Base-by-base conservation (phyloP, 2,888 invertebrate genomes). In the Idaea biselata region DNA sequence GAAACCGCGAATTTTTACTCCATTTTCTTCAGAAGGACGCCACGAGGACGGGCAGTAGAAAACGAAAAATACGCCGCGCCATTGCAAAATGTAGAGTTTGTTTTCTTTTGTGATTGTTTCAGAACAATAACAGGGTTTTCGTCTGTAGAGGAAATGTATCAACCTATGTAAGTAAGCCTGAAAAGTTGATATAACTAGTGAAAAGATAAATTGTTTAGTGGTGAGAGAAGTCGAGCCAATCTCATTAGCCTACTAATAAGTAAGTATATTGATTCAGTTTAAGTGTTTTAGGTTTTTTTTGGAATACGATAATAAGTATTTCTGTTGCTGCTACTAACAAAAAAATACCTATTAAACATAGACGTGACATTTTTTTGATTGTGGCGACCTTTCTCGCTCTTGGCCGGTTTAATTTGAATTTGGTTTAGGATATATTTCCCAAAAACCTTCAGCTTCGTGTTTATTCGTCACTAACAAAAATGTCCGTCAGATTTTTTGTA, bases 401-500 rank as follows among this genome's bases (percentile, higher is more conserved):
- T 25, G 25, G 25, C 5, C 25, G 25, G 5, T 25, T 25, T 25
- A 3, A 25, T 25, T 25, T 1, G 25, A 25, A 25, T 25, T 25
- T 5, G 25, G 25, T 25, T 25, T 25, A 25, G 3, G n/a, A n/a
- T n/a, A n/a, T 25, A 25, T 25, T 25, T 25, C 25, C 25, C 1
- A 3, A 25, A 25, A 25, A 25, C 25, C 25, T 25, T 25, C 25
- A 25, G 25, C 25, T 25, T 25, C 25, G 25, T 25, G 3, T 3
- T 3, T 25, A 3, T 25, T 55, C 32, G 59, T n/a, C 62, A 55
- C 58, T 55, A 62, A 18, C 25, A 25, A 61, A 68, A 69, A 70
- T 64, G 60, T 61, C 63, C 60, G 67, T 63, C 65, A 64, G 61
- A 72, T 73, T 73, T n/a, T 67, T 65, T 58, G 68, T 71, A 69